phyloP scores from a whole-genome alignment of 2,113 vertebrate genomes.

The Bufo bufo region DNA sequence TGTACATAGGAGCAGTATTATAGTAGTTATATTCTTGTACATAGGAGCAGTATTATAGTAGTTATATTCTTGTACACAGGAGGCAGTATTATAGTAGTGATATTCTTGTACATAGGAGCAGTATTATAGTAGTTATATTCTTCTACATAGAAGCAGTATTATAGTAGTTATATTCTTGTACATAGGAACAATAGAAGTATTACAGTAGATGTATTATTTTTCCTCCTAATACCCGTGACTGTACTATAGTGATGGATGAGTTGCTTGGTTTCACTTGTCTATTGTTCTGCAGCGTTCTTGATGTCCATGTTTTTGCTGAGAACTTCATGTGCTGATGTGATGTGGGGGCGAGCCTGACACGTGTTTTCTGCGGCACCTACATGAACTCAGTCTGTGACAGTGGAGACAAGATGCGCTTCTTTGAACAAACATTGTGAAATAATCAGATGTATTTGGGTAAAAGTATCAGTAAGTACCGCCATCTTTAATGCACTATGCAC shows the following conservation, averaged over 20 bases:
- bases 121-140: too few relatives aligned
- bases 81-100: background rate
- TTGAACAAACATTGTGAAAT: background rate
- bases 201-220: too few relatives aligned
- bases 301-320: background rate
- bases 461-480: background rate
- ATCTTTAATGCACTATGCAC: background rate
- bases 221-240: too few relatives aligned
- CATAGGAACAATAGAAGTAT: too few relatives aligned
- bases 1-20: background rate
- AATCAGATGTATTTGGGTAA: background rate
- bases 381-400: background rate
- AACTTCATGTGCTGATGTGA: background rate
- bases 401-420: background rate
- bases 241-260: background rate
- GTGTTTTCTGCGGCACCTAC: background rate
- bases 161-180: too few relatives aligned
- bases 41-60: background rate
- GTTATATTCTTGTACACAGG: constrained; percentile 1
- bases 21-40: constrained; percentile 2
- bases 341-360: background rate
- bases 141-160: too few relatives aligned
- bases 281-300: background rate
- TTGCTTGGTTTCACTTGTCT: background rate
- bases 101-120: background rate